A percentile compares a stretch with the other conserved stretches of the same genome.
These are phyloP conservation scores for Addax nasomaculatus DNA, from an alignment of 2,113 vertebrate species.

Conservation along the genomic window DNA sequence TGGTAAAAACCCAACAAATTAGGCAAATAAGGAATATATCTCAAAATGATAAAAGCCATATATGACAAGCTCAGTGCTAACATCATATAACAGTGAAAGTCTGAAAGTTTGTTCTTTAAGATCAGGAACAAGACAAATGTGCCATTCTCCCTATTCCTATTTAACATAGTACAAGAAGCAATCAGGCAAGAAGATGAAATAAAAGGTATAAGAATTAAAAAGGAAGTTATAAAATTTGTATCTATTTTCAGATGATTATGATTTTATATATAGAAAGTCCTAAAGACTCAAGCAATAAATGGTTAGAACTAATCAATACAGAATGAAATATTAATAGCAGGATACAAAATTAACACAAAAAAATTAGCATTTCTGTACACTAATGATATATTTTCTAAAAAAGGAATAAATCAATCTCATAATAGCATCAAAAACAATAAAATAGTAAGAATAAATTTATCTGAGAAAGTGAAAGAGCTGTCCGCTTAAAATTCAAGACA, in stretches of 20 bases:
- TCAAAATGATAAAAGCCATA: background rate
- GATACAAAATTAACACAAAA: background rate
- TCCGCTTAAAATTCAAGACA: background rate
- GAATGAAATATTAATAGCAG: background rate
- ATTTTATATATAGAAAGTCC: background rate
- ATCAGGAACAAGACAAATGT: background rate
- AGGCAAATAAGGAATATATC: background rate
- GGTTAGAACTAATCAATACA: background rate
- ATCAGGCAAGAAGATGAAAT: background rate
- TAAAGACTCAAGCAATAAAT: background rate
- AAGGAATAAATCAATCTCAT: background rate
- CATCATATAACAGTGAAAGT: background rate
- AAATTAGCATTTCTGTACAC: background rate
- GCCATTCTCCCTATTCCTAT: background rate
- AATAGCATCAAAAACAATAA: background rate
- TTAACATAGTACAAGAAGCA: background rate
- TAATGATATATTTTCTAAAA: background rate
- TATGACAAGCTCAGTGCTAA: background rate
- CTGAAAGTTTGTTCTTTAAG: background rate
- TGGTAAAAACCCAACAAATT: background rate
- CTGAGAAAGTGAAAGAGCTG: background rate
- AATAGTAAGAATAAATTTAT: background rate
- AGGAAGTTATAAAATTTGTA: background rate
- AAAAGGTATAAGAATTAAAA: background rate
- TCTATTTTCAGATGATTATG: background rate